phyloP scores from a whole-genome alignment of 2,888 invertebrate species.

The Philonicus albiceps region DNA sequence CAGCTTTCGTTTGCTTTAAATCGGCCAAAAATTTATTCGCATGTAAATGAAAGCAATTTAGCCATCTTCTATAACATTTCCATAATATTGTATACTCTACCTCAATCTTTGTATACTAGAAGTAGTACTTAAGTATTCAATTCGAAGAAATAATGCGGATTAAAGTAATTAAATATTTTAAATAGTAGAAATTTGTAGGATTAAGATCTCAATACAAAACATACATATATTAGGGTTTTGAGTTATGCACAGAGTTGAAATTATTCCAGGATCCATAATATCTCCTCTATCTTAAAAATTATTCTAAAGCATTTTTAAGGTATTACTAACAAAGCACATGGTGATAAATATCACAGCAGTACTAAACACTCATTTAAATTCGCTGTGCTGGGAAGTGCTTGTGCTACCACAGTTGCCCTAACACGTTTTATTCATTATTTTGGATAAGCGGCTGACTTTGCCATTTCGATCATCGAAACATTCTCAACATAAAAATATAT shows the following conservation, averaged over 20 bases:
- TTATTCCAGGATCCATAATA: background rate
- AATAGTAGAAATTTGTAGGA: too few relatives aligned
- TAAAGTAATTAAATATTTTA: too few relatives aligned
- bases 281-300: background rate
- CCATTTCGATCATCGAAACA: background rate
- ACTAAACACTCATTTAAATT: background rate
- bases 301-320: background rate
- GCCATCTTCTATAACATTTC: too few relatives aligned
- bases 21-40: background rate
- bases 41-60: too few relatives aligned
- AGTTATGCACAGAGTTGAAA: background rate
- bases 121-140: too few relatives aligned
- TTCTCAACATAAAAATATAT: background rate
- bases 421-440: background rate
- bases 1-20: background rate
- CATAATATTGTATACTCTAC: too few relatives aligned
- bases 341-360: background rate
- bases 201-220: too few relatives aligned
- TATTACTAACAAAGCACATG: background rate
- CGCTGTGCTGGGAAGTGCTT: slow-evolving; percentile 43
- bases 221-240: background rate
- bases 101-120: too few relatives aligned
- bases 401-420: background rate
- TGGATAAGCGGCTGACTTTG: slow-evolving; percentile 19
- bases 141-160: too few relatives aligned